Percentiles rank a stretch among this genome's conserved stretches.
Conservation (phyloP, 2,797 vertebrate species). For the Melopsittacus undulatus region DNA sequence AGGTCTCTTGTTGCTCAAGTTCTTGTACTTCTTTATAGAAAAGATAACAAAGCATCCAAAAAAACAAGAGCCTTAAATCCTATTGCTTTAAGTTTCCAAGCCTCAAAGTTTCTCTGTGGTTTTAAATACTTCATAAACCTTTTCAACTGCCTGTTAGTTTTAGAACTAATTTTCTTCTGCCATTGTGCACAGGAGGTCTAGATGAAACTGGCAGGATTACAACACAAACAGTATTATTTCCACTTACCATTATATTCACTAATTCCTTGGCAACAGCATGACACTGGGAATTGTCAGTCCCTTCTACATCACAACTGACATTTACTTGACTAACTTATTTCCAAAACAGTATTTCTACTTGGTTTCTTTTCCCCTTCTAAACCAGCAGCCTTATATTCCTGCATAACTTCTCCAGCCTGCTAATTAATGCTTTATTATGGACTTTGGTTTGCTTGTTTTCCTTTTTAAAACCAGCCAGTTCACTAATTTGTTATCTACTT, state of each 20-base stretch:
- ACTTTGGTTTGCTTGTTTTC: background rate
- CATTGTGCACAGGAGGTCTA: background rate
- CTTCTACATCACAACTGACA: background rate
- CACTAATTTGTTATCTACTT: background rate
- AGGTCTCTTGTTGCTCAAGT: background rate
- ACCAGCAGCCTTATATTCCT: background rate
- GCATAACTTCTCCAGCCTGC: background rate
- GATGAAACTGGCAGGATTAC: background rate
- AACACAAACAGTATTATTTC: background rate
- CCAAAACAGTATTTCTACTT: background rate
- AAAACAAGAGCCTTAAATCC: background rate
- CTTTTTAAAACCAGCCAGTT: background rate
- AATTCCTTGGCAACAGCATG: background rate
- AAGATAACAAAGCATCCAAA: background rate
- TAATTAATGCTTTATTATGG: background rate
- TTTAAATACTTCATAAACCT: background rate
- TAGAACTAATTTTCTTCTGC: background rate
- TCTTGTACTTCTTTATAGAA: background rate
- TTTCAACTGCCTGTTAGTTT: background rate
- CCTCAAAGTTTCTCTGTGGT: background rate
- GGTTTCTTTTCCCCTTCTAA: background rate
- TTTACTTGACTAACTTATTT: background rate
- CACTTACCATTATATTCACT: background rate
- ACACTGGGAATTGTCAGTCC: background rate
- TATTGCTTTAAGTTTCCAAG: rapidly evolving